Evolutionary conservation across 2,113 vertebrate genomes (phyloP), one percentile per base, ranked within the genome.

Genomic region (Phrynocephalus versicolor): DNA sequence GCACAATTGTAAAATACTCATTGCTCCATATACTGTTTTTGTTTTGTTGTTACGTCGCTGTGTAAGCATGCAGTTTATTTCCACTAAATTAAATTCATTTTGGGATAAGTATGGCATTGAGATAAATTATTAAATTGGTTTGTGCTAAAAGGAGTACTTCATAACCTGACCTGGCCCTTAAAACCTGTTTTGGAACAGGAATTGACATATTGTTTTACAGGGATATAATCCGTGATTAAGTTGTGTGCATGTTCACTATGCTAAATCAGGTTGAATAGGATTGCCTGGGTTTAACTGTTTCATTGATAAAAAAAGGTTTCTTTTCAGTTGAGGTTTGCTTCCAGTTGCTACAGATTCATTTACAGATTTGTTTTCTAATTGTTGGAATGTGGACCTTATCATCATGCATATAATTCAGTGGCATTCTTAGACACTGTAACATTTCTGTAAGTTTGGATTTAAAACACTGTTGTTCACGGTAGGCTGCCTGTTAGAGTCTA

Each of bases 391-490:
- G 25, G 19, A 3, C 19, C 3, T 39, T 15, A n/a, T 25, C 72
- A 55, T 37, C 13, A 57, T 39, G 3, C 37, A 18, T 73, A 25
- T 67, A 16, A 35, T 7, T 62, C 33, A 13, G n/a, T 16, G 21
- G 33, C 3, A 80, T 33, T 35, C 21, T 37, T 39, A 33, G 8
- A 41, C 12, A 5, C 19, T 1, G 21, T 71, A 4, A 57, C 88
- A 81, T 87, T 79, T 45, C 62, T 88, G 51, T 64, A 88, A 4
- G 14, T 39, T 89, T 88, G 84, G 71, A 76, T 89, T 91, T 88
- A 41, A 71, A 90, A 27, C 83, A 18, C 14, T 78, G 89, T 72
- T 76, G 90, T 79, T 88, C 79, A 6, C 71, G 88, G 87, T 90
- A 83, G 88, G 77, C 62, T 95, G 65, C 72, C 25, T 69, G 70